phyloP scores from a whole-genome alignment of 2,113 vertebrate species.

The Microcebus tavaratra region DNA sequence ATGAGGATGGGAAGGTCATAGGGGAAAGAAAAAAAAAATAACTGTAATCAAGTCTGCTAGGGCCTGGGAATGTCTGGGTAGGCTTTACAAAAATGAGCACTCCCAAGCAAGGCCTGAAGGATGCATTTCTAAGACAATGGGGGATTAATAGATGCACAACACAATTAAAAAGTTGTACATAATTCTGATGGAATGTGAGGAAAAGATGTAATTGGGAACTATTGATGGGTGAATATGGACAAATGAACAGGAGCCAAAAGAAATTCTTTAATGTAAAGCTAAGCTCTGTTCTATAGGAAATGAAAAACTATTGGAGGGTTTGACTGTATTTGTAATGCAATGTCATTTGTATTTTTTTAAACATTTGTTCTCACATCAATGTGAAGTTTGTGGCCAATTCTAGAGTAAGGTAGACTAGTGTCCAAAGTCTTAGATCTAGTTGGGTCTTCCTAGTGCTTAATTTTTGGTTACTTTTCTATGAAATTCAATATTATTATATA shows the following conservation, averaged over 20 bases:
- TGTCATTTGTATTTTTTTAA: neutral
- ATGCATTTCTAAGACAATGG: neutral
- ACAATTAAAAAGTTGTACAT: neutral
- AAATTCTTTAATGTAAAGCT: neutral
- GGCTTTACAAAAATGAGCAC: neutral
- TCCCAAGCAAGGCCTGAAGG: neutral
- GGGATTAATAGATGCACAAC: neutral
- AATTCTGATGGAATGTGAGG: neutral
- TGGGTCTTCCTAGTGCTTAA: neutral
- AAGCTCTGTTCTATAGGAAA: neutral
- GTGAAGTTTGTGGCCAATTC: neutral
- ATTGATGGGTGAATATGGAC: neutral
- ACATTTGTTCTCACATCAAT: neutral
- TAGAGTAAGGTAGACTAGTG: neutral
- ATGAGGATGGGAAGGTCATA: neutral
- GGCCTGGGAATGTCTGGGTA: neutral
- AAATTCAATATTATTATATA: neutral
- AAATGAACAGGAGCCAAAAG: neutral
- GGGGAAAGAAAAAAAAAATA: no score
- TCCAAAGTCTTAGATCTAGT: neutral
- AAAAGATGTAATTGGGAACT: neutral
- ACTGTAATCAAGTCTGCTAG: neutral
- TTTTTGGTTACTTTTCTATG: neutral
- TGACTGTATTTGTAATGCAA: neutral
- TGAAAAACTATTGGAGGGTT: neutral